Evolutionary conservation across 2,888 invertebrate genomes (phyloP), one percentile per base, ranked within the genome.

Genomic region (Saturnia pavonia): DNA sequence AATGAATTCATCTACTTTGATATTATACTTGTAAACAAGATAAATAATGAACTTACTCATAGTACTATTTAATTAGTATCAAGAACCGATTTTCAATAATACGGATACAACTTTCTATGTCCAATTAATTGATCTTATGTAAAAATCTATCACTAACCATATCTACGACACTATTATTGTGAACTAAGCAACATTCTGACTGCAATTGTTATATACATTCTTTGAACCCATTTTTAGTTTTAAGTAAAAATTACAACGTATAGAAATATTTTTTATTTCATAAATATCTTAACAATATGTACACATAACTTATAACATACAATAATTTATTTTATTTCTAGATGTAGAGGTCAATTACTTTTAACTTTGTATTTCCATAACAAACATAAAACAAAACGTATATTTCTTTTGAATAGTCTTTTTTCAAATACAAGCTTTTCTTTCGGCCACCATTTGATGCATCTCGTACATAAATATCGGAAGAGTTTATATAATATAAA

Each of bases 351-450:
- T 88, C 82, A 93, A 82, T 92, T 89, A 40, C 86, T 78, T 82
- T 93, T 93, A 72, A 88, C 78, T 82, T 93, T 93, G 77, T 86
- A 89, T 77, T 88, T 89, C 89, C 91, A 90, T 75, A 93, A 78
- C 70, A 92, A 84, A 80, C 89, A 91, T 70, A 91, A 77, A 72
- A 89, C 85, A 68, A 91, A 80, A 76, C 85, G 89, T 69, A 89
- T 80, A 74, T 90, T 88, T 76, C 86, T 87, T 79, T 83, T 88
- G 72, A 91, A 87, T 11, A 92, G 78, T 78, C 83, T 85, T 75
- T 91, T 90, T 76, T 93, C 91, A 60, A 89, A 88, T 70, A 88
- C 79, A 66, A 88, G 72, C 74, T 85, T 89, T 72, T 91, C 87
- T 74, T 85, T 89, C 0, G 91, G 89, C 88, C 89, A 90, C 91